Base-by-base conservation (phyloP, 2,888 invertebrate genomes). In the Oxystoma pomonae region DNA sequence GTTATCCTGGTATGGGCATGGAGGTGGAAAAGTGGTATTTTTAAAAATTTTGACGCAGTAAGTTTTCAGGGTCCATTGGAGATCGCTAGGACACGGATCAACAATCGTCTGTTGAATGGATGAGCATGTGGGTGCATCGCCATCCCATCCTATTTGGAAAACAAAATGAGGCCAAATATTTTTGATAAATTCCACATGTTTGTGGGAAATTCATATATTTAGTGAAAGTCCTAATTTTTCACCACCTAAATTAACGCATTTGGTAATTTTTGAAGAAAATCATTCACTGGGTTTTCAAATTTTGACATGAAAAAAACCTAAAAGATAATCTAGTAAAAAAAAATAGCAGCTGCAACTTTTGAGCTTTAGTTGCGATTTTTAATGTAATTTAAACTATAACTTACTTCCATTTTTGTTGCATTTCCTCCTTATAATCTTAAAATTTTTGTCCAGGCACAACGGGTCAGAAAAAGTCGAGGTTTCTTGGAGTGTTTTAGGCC, bases 71-170 rank as follows among this genome's bases (percentile, higher is more conserved):
- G 3, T 22, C 5, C 18, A 7, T 1, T 52, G 49, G 1, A 66
- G 62, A 53, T 63, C 60, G 7, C 62, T 35, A 19, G 73, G 72
- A 56, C 73, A 73, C 5, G 71, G 72, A 50, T 68, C 68, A 5
- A 17, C 64, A 7, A 67, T 63, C 5, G 20, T n/a, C 21, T 65
- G 19, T 60, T 70, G 72, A n/a, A 60, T 20, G 1, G 9, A 60
- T 20, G 53, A 2, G 35, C 70, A 72, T 1, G 18, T 19, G 1
- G 69, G 67, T 9, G 21, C 56, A 19, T 20, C 16, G n/a, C n/a
- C n/a, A 16, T 66, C 67, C 73, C 73, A 73, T 12, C 20, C 57
- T n/a, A n/a, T n/a, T 58, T 61, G 60, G 56, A 16, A 63, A 57
- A n/a, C n/a, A n/a, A n/a, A n/a, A n/a, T n/a, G n/a, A n/a, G n/a